phyloP scores from a whole-genome alignment of 2,113 vertebrate species.

The Chiloscyllium plagiosum region DNA sequence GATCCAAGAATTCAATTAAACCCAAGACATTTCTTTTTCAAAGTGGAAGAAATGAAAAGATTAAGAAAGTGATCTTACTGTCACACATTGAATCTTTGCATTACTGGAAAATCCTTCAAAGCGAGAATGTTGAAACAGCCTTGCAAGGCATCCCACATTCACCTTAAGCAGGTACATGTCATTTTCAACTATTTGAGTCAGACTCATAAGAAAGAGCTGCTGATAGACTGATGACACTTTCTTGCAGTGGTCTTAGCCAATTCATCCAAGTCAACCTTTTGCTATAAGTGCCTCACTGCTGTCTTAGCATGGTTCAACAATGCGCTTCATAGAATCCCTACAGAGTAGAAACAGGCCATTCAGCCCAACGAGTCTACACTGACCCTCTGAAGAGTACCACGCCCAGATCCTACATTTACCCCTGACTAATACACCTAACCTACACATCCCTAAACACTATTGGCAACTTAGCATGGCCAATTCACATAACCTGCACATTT shows the following conservation, averaged over 20 bases:
- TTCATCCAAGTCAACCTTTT: background rate
- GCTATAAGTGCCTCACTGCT: background rate
- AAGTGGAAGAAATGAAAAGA: background rate
- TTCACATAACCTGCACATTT: too few relatives aligned
- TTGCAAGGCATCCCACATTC: background rate
- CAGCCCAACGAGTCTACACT: too few relatives aligned
- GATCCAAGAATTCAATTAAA: background rate
- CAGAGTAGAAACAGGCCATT: too few relatives aligned
- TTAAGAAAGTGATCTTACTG: background rate
- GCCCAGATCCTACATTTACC: too few relatives aligned
- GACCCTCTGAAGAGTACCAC: too few relatives aligned
- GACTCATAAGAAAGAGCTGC: background rate
- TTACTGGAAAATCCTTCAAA: background rate
- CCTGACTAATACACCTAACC: too few relatives aligned
- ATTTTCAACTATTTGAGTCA: background rate
- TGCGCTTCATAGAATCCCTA: background rate
- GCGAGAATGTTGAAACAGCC: background rate
- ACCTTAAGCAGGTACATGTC: background rate
- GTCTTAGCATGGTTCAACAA: background rate
- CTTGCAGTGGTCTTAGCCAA: background rate
- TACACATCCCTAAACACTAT: too few relatives aligned
- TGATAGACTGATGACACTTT: background rate
- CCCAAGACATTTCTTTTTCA: background rate
- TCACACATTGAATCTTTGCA: background rate
- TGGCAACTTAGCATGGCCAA: too few relatives aligned